Base-by-base conservation (phyloP, 2,797 vertebrate genomes). In the Margarornis squamiger region DNA sequence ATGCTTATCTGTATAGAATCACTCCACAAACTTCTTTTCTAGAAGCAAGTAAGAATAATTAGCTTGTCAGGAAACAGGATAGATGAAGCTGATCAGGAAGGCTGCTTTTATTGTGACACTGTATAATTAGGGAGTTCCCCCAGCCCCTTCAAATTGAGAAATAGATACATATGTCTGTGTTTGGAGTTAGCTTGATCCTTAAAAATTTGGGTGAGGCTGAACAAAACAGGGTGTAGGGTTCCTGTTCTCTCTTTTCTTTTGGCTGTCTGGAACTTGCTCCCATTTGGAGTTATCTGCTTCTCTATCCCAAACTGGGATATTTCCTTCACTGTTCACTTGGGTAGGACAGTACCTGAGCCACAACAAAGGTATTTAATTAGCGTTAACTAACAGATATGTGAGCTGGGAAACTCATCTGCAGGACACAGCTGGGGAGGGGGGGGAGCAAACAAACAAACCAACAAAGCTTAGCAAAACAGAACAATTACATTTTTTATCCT, bases 141-240 rank as follows among this genome's bases (percentile, higher is more conserved):
- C 32, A 7, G 10, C 57, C 29, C 29, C 61, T 80, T 86, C 23
- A 30, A 8, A 36, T 3, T 71, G 49, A 88, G 18, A 12, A 23
- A 45, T 1, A 13, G 21, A 27, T 52, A 9, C 0, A 0, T 24
- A 11, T 2, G 7, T 48, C 5, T 43, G 24, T 61, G 38, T 61
- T 51, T 91, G 39, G 55, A 63, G n/a, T 55, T 55, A 19, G 18
- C 9, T 66, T 51, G 51, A 17, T 58, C 19, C 34, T 72, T 72
- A 7, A 61, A 70, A 46, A 58, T 30, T 7, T 59, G 43, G 5
- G 8, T 1, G 23, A 36, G 9, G 14, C 9, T 34, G 24, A 65
- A 34, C 15, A 21, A 38, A 82, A 21, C 0, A 13, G 5, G 29
- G 6, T 29, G 77, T 30, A 45, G 29, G 4, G 12, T 34, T 88